These are phyloP conservation scores for Oikopleura dioica DNA, from an alignment of 23 tunicate species.

Conservation along the genomic window DNA sequence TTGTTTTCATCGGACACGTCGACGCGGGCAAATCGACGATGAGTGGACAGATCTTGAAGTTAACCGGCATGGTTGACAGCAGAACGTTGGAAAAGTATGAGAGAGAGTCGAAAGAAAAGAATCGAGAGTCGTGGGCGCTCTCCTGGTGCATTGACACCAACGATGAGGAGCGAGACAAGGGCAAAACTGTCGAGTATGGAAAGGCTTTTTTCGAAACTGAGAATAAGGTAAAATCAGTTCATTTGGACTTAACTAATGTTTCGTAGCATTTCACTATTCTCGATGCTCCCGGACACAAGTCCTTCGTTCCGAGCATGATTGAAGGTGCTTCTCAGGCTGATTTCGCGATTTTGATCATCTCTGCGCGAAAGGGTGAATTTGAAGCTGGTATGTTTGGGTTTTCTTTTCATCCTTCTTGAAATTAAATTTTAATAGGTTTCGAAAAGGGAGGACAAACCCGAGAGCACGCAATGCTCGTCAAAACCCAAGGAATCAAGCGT, in stretches of 20 bases:
- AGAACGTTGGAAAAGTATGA: slow-evolving; percentile 92
- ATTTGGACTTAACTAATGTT: neutral
- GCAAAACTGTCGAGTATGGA: slow-evolving; percentile 91
- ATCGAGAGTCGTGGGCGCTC: slow-evolving; percentile 87
- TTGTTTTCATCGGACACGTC: slow-evolving; percentile 92
- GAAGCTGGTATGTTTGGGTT: slow-evolving; percentile 38
- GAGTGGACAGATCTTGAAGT: slow-evolving; percentile 77
- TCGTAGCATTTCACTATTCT: slow-evolving; percentile 60
- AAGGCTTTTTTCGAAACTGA: slow-evolving; percentile 88
- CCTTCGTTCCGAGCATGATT: slow-evolving; percentile 98
- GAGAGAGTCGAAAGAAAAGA: slow-evolving; percentile 88
- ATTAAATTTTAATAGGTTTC: slow-evolving; percentile 17
- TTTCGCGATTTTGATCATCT: slow-evolving; percentile 77
- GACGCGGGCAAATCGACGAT: slow-evolving; percentile 97
- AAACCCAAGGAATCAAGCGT: slow-evolving; percentile 75
- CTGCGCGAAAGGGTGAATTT: slow-evolving; percentile 85
- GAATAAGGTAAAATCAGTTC: slow-evolving; percentile 18
- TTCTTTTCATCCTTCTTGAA: neutral
- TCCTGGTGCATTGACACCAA: slow-evolving; percentile 94
- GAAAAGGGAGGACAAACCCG: slow-evolving; percentile 95
- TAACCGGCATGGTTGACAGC: slow-evolving; percentile 96
- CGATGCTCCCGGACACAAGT: slow-evolving; percentile 94
- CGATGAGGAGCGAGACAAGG: slow-evolving; percentile 95
- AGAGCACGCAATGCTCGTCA: slow-evolving; percentile 90
- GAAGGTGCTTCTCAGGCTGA: slow-evolving; percentile 99